Percentiles rank a stretch among this genome's conserved stretches.
Conservation (phyloP, 2,888 invertebrate genomes). For the Latrodectus elegans region DNA sequence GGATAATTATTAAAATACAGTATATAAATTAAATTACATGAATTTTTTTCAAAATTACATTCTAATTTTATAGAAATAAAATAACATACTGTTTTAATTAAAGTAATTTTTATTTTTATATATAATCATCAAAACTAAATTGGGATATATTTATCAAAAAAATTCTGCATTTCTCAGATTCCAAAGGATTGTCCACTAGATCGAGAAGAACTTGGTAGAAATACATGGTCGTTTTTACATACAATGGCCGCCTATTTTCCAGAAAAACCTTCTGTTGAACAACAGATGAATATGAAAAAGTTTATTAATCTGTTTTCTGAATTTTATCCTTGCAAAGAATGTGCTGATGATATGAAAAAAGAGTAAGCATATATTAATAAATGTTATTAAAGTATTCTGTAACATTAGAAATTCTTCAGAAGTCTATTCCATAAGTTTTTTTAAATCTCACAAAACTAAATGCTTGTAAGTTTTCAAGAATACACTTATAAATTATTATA, state of each 20-base stretch:
- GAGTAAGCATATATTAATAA: slow-evolving; percentile 81
- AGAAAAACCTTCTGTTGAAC: slow-evolving; percentile 82
- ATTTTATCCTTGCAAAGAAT: slow-evolving; percentile 93
- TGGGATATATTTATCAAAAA: no score
- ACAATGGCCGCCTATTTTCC: slow-evolving; percentile 97
- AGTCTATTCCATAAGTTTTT: background rate
- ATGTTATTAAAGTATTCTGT: background rate
- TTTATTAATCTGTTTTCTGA: slow-evolving; percentile 90
- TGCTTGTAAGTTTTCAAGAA: background rate
- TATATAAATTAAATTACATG: no score
- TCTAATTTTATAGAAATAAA: no score
- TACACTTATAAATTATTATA: no score
- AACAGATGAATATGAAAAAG: slow-evolving; percentile 84
- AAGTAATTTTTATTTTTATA: no score
- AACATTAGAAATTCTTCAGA: no score
- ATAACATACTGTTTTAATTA: no score
- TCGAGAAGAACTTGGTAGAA: slow-evolving; percentile 78
- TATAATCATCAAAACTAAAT: no score
- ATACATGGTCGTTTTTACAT: slow-evolving; percentile 95
- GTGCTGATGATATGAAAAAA: slow-evolving; percentile 89
- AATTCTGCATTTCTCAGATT: background rate
- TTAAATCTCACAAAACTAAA: background rate
- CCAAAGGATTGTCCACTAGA: slow-evolving; percentile 78
- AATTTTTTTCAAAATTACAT: no score
- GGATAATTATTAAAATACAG: no score